Evolutionary conservation across 2,888 invertebrate genomes (phyloP).

Genomic region (Philopedon plagiatum): DNA sequence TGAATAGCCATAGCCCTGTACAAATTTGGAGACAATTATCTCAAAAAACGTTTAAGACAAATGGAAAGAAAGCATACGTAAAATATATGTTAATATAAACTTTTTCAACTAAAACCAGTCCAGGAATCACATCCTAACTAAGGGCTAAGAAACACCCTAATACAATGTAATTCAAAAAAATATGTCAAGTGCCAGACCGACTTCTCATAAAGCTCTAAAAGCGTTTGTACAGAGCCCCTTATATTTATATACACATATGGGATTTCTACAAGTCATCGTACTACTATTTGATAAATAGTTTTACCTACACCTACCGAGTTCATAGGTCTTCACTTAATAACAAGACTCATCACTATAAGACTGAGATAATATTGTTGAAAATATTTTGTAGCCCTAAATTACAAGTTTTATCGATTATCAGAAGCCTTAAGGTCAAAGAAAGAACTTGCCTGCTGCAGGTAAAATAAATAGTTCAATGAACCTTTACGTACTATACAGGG

Average conservation of each 20-base stretch:
- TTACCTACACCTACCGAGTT: constrained; percentile 26
- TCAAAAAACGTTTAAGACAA: too few relatives aligned
- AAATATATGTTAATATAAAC: too few relatives aligned
- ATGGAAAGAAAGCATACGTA: too few relatives aligned
- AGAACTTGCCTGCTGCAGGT: too few relatives aligned
- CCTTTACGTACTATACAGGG: too few relatives aligned
- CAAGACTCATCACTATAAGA: constrained; percentile 18
- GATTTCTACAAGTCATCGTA: constrained; percentile 25
- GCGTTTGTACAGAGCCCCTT: constrained; percentile 27
- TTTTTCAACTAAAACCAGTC: too few relatives aligned
- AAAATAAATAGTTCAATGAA: too few relatives aligned
- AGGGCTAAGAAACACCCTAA: too few relatives aligned
- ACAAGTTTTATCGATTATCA: constrained; percentile 12
- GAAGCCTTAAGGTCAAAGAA: too few relatives aligned
- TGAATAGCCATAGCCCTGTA: too few relatives aligned
- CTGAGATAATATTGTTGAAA: constrained; percentile 14
- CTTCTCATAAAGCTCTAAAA: constrained; percentile 21
- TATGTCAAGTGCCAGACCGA: constrained; percentile 6
- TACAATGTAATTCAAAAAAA: background rate
- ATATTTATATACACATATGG: constrained; percentile 27
- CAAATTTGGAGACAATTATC: too few relatives aligned
- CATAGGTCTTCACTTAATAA: constrained; percentile 24
- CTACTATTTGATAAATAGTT: constrained; percentile 29
- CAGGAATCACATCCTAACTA: too few relatives aligned
- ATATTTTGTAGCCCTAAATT: constrained; percentile 11